Evolutionary conservation across 2,888 invertebrate species (phyloP).

Genomic region (Dynastes grantii): DNA sequence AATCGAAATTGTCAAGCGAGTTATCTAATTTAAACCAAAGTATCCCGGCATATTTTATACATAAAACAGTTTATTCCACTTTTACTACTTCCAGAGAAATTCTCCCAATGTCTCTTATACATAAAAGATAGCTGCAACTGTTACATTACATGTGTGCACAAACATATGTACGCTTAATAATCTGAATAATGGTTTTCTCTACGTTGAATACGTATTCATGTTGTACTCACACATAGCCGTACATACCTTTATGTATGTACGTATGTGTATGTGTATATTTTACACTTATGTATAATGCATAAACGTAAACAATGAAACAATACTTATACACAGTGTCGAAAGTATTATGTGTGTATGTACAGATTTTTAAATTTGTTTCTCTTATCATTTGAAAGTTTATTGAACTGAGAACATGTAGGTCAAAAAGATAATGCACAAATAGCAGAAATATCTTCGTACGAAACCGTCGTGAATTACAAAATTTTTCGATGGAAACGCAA

Average conservation of each 20-base stretch:
- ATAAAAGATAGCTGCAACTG: too few species aligned
- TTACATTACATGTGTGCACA: too few species aligned
- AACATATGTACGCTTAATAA: constrained; percentile 2
- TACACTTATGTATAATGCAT: constrained; percentile 20
- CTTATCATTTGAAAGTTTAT: constrained; percentile 63
- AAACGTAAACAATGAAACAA: constrained; percentile 49
- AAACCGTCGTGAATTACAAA: constrained; percentile 41
- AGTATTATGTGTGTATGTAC: constrained; percentile 49
- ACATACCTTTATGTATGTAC: neutral
- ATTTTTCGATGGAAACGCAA: constrained; percentile 24
- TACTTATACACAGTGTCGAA: constrained; percentile 49
- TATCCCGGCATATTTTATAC: too few species aligned
- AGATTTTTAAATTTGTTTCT: constrained; percentile 59
- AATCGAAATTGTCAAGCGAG: too few species aligned
- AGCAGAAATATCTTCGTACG: constrained; percentile 49
- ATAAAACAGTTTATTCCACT: too few species aligned
- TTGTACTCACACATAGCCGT: neutral
- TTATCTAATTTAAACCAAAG: too few species aligned
- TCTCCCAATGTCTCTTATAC: too few species aligned
- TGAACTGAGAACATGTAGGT: constrained; percentile 63
- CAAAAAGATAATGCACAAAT: constrained; percentile 59
- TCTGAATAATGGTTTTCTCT: neutral
- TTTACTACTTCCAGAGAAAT: too few species aligned
- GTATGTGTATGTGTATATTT: constrained; percentile 9
- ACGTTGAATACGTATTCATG: constrained; percentile 4